These are phyloP conservation scores for Taxidea taxus DNA, from an alignment of 2,113 vertebrate species.

Conservation along the genomic window DNA sequence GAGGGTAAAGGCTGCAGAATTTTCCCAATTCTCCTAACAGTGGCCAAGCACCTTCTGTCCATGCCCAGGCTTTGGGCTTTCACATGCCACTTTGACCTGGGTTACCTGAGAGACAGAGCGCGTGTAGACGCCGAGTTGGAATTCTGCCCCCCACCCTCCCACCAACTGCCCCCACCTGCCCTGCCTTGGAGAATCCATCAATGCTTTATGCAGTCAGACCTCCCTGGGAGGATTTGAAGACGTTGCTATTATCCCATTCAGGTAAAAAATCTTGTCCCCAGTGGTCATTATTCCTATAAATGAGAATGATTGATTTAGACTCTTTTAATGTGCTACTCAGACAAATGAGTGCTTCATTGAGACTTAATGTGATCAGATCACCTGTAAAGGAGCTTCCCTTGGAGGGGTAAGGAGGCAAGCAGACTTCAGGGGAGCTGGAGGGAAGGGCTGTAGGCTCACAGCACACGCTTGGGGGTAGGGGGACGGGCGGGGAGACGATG, in stretches of 20 bases:
- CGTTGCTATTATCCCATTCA: constrained; percentile 66
- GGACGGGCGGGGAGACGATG: neutral
- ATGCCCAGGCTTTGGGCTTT: neutral
- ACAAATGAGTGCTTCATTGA: constrained; percentile 73
- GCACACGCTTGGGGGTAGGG: neutral
- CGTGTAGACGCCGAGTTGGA: neutral
- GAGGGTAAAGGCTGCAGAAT: neutral
- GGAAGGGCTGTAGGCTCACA: neutral
- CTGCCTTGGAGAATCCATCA: constrained; percentile 59
- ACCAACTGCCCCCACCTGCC: neutral
- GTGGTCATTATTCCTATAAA: constrained; percentile 72
- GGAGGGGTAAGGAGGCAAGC: neutral
- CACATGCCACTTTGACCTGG: neutral
- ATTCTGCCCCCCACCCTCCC: neutral
- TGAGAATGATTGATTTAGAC: constrained; percentile 70
- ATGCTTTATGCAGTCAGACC: constrained; percentile 55
- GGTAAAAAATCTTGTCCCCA: constrained; percentile 73
- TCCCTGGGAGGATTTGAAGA: constrained; percentile 62
- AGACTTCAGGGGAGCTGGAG: neutral
- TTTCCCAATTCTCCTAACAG: neutral
- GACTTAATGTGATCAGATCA: constrained; percentile 69
- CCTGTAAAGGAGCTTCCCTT: constrained; percentile 57
- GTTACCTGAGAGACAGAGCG: neutral
- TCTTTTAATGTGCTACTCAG: constrained; percentile 62
- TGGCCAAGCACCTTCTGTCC: neutral